Evolutionary conservation across 64 coral and sea anemone species (phyloP), one percentile per base, ranked within the genome.

Genomic region (Pachyseris speciosa): DNA sequence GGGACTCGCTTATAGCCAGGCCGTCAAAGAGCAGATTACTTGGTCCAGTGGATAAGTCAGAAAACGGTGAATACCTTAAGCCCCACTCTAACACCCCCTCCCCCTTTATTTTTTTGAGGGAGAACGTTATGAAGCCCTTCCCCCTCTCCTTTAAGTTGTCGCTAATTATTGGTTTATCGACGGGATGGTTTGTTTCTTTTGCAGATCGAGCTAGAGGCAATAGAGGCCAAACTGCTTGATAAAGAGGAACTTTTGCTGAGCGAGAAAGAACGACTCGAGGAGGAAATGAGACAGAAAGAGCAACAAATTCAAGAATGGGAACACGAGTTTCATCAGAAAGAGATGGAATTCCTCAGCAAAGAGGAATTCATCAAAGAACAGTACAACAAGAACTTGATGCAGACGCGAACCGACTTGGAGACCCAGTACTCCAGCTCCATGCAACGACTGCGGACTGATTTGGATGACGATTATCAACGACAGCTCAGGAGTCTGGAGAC

Each of bases 201-300:
- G 15, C 66, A 99, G 97, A 34, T 48, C 7, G 90, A 99, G 55
- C 87, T 99, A 33, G 75, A 92, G 72, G 93, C 83, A 37, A 99
- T 99, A 64, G 97, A 99, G 84, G 50, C 70, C 30, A 95, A 90
- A 45, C 65, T 99, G 20, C 9, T 95, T 9, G 87, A 80, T 49
- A 99, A 99, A 65, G 97, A 99, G 83, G 93, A 95, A 12, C 55
- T 93, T 33, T 41, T 99, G 7, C 33, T 95, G 7, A 79, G 74
- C 12, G 97, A 99, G 28, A 92, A 87, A 69, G 90, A 99, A 84
- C 55, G 40, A 13, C 90, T 99, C 30, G 93, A 95, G 37, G 80
- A 90, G 63, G 93, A 93, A 80, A 92, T 99, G 90, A 84, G 70
- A 43, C 88, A 95, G 10, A 99, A 99, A 38, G 97, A 99, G 34